A percentile compares a stretch with the other conserved stretches of the same genome.
phyloP scores from a whole-genome alignment of 2,113 vertebrate genomes.

The Baryphthengus martii region DNA sequence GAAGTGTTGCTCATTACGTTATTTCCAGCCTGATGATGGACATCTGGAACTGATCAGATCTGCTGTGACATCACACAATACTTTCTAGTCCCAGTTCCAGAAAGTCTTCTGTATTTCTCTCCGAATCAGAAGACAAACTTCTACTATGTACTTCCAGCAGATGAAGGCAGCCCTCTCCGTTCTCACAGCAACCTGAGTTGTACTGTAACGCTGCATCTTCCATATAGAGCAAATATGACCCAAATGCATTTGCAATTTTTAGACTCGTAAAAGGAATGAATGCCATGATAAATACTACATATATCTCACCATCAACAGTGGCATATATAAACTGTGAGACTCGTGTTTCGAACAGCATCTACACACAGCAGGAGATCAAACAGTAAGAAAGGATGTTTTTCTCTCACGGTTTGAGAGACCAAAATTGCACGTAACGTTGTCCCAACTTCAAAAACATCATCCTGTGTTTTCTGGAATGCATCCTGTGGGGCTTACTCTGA shows the following conservation, averaged over 20 bases:
- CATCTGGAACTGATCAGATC: background rate
- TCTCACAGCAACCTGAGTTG: fast-evolving
- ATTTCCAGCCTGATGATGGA: background rate
- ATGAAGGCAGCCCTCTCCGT: background rate
- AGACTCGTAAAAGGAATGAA: background rate
- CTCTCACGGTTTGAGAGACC: background rate
- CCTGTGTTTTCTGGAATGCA: background rate
- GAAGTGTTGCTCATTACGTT: background rate
- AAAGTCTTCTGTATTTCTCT: background rate
- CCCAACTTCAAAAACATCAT: background rate
- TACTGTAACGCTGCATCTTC: background rate
- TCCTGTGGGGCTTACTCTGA: background rate
- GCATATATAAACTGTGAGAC: background rate
- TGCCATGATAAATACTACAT: background rate
- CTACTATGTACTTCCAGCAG: background rate
- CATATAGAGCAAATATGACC: background rate
- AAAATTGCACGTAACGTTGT: background rate
- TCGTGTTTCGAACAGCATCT: background rate
- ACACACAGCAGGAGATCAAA: background rate
- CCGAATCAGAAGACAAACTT: background rate
- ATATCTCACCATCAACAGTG: background rate
- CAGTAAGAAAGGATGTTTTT: background rate
- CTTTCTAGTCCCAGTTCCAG: background rate
- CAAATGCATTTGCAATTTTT: background rate
- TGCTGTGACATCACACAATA: background rate